Percentiles rank a stretch among this genome's conserved stretches.
Evolutionary conservation across 2,888 invertebrate genomes (phyloP).

Genomic region (Aproaerema taeniolella): DNA sequence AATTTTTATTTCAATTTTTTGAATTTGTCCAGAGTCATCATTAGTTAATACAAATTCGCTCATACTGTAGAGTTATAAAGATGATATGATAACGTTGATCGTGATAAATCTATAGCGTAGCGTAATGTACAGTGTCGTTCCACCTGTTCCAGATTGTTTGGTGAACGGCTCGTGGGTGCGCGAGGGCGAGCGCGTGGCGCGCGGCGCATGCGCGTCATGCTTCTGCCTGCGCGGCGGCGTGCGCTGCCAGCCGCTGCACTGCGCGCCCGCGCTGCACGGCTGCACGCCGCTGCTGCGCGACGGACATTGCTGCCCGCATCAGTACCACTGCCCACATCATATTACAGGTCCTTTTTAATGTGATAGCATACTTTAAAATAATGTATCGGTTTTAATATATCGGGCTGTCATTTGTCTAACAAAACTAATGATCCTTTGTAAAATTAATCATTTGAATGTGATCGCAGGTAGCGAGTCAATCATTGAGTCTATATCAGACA

Average conservation of each 20-base stretch:
- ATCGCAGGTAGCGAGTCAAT: neutral
- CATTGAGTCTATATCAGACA: slow-evolving; percentile 25
- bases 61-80: too few species aligned
- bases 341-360: neutral
- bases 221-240: slow-evolving; percentile 86
- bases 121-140: too few species aligned
- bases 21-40: too few species aligned
- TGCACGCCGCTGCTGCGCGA: slow-evolving; percentile 85
- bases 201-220: slow-evolving; percentile 84
- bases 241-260: slow-evolving; percentile 85
- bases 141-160: slow-evolving; percentile 81
- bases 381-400: neutral
- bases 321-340: slow-evolving; percentile 83
- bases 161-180: slow-evolving; percentile 78
- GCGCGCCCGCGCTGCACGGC: slow-evolving; percentile 85
- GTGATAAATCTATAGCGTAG: too few species aligned
- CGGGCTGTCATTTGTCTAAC: neutral
- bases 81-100: too few species aligned
- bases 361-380: neutral
- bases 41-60: too few species aligned
- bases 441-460: neutral
- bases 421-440: too few species aligned
- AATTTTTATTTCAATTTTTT: too few species aligned
- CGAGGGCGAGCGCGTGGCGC: slow-evolving; percentile 82
- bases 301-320: slow-evolving; percentile 90